Evolutionary conservation across 2,888 invertebrate genomes (phyloP).

Genomic region (Stratiomys singularior): DNA sequence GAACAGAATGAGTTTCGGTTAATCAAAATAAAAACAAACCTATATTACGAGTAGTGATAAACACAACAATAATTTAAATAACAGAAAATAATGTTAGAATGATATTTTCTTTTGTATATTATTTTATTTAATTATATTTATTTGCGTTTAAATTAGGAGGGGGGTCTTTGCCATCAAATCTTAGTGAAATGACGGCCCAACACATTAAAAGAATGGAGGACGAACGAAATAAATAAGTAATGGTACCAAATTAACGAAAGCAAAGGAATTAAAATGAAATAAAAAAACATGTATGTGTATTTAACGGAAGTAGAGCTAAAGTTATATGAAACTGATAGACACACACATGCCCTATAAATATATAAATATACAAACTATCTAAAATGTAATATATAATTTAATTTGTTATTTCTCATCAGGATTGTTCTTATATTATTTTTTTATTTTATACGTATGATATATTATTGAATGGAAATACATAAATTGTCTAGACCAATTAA

Average conservation of each 20-base stretch:
- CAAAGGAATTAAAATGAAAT: background rate
- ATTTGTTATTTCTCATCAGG: conserved; percentile 40
- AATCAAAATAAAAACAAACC: background rate
- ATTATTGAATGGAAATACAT: conserved; percentile 15
- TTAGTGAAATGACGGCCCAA: conserved; percentile 33
- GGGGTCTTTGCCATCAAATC: conserved; percentile 17
- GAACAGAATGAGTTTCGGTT: conserved; percentile 9
- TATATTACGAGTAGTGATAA: conserved; percentile 33
- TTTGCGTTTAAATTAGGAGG: conserved; percentile 19
- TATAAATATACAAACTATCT: conserved; percentile 21
- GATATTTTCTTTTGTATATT: conserved; percentile 38
- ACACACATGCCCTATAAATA: conserved; percentile 17
- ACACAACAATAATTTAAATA: conserved; percentile 21
- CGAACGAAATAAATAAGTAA: background rate
- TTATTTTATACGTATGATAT: conserved; percentile 15
- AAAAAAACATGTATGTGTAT: background rate
- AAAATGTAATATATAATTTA: conserved; percentile 44
- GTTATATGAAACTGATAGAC: background rate
- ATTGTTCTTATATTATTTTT: conserved; percentile 43
- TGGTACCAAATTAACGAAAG: conserved; percentile 35
- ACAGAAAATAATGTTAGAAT: conserved; percentile 32
- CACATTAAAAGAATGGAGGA: conserved; percentile 9
- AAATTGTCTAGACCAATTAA: conserved; percentile 14
- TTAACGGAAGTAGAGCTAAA: conserved; percentile 14
- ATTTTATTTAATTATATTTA: conserved; percentile 38